phyloP scores from a whole-genome alignment of 2,888 invertebrate species.

The Cerceris ruficornis region DNA sequence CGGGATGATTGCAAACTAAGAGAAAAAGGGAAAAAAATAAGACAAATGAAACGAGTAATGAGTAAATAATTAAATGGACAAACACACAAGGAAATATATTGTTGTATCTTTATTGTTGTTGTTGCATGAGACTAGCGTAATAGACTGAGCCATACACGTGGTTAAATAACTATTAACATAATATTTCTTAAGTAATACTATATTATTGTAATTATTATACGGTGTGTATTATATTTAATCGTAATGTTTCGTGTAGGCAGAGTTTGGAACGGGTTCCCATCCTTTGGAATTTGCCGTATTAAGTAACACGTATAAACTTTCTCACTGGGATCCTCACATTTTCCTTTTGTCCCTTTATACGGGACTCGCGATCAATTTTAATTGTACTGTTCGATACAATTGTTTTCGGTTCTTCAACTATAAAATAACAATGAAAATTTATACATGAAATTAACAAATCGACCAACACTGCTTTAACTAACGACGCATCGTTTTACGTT shows the following conservation, averaged over 20 bases:
- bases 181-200: constrained; percentile 78
- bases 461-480: not conserved
- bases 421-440: not conserved
- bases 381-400: constrained; percentile 3
- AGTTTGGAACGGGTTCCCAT: constrained; percentile 72
- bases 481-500: not conserved
- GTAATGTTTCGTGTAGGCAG: constrained; percentile 77
- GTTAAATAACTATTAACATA: constrained; percentile 78
- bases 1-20: constrained; percentile 60
- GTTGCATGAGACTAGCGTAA: constrained; percentile 80
- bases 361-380: not conserved
- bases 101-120: constrained; percentile 80
- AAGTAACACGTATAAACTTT: not conserved
- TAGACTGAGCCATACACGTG: constrained; percentile 79
- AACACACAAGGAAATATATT: constrained; percentile 77
- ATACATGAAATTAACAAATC: not conserved
- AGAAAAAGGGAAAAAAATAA: not conserved
- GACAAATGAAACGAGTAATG: constrained; percentile 41
- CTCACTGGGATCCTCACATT: constrained; percentile 1
- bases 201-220: constrained; percentile 78
- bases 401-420: not conserved
- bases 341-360: constrained; percentile 1
- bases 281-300: constrained; percentile 58
- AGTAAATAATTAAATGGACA: constrained; percentile 53
- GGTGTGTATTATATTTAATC: constrained; percentile 79